Evolutionary conservation across 1,140 invertebrate genomes (phyloP).

Genomic region (Chelonus insularis): DNA sequence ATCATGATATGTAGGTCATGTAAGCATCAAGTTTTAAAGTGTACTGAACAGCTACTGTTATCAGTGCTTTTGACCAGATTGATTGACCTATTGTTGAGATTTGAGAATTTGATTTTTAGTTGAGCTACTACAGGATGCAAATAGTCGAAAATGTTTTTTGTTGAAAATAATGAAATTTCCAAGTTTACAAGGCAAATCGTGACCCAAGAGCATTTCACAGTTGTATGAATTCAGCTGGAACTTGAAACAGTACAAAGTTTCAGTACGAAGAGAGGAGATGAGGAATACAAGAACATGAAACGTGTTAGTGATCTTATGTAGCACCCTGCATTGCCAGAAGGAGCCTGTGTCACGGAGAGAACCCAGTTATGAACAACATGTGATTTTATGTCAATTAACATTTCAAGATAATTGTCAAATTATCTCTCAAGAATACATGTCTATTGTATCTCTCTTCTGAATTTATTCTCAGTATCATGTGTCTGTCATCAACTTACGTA

Average conservation of each 20-base stretch:
- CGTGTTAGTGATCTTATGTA: conserved; percentile 26
- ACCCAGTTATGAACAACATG: too few species aligned
- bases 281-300: conserved; percentile 10
- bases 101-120: background rate
- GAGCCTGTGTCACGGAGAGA: conserved; percentile 22
- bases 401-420: too few species aligned
- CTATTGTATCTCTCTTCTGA: too few species aligned
- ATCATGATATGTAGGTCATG: too few species aligned
- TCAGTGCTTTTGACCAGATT: too few species aligned
- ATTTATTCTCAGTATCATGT: too few species aligned
- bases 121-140: conserved; percentile 20
- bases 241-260: conserved; percentile 32
- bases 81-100: too few species aligned
- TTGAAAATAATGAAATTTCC: conserved; percentile 32
- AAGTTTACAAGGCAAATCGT: conserved; percentile 35
- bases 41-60: too few species aligned
- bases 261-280: conserved; percentile 9
- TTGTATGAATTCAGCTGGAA: conserved; percentile 30
- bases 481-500: too few species aligned
- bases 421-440: too few species aligned
- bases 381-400: too few species aligned
- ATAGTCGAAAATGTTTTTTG: conserved; percentile 20
- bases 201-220: conserved; percentile 30
- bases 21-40: too few species aligned
- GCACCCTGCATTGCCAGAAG: conserved; percentile 23